phyloP scores from a whole-genome alignment of 2,113 vertebrate species.

The Boulengeromyrus knoepffleri region DNA sequence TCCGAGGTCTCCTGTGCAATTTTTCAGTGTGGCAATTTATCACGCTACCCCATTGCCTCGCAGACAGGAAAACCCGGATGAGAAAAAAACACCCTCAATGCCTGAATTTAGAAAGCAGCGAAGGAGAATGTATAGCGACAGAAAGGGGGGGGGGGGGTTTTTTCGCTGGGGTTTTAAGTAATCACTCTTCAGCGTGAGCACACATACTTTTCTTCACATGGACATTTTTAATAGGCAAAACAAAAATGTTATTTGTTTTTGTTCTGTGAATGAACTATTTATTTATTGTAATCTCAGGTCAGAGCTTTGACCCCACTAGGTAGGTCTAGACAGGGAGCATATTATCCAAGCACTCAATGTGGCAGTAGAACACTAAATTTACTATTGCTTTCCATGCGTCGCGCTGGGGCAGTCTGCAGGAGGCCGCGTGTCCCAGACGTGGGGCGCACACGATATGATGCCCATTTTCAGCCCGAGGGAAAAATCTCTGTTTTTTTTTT shows the following conservation, averaged over 20 bases:
- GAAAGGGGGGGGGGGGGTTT: constrained; percentile 19
- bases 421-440: constrained; percentile 12
- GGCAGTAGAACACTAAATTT: constrained; percentile 46
- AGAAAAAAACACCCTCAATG: neutral
- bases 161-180: constrained; percentile 19
- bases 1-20: neutral
- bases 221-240: constrained; percentile 44
- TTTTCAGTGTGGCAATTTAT: neutral
- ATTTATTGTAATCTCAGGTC: constrained; percentile 46
- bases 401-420: constrained; percentile 34
- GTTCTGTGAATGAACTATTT: constrained; percentile 46
- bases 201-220: constrained; percentile 38
- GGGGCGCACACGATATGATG: constrained; percentile 34
- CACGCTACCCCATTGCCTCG: neutral
- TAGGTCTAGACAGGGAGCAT: constrained; percentile 42
- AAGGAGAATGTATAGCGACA: neutral
- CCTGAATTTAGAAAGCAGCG: neutral
- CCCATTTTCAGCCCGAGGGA: constrained; percentile 32
- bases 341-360: constrained; percentile 38
- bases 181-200: constrained; percentile 33
- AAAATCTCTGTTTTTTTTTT: constrained; percentile 33
- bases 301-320: constrained; percentile 36
- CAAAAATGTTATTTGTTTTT: constrained; percentile 48
- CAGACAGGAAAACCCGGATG: neutral
- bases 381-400: constrained; percentile 29